A percentile compares a stretch with the other conserved stretches of the same genome.
These are phyloP conservation scores for Pristionchus exspectatus DNA, from an alignment of 2,888 invertebrate species.

Conservation along the genomic window DNA sequence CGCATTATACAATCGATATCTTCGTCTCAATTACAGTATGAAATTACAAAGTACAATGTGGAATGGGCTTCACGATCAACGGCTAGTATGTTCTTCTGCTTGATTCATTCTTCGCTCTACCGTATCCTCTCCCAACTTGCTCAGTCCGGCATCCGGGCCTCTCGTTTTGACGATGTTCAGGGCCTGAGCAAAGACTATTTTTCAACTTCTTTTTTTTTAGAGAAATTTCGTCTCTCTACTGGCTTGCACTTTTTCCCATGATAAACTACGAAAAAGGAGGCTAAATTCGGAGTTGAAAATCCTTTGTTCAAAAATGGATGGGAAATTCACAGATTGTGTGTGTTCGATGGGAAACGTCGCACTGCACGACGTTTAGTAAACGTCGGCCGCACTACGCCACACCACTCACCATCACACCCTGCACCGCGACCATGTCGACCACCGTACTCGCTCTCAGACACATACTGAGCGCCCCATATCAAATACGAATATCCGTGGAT, in stretches of 20 bases:
- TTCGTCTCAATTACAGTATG: too few species aligned
- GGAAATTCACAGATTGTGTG: background rate
- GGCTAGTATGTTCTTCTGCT: too few species aligned
- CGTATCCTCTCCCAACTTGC: constrained; percentile 40
- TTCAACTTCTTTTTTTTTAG: too few species aligned
- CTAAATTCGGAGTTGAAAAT: background rate
- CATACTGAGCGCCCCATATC: too few species aligned
- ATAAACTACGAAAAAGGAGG: background rate
- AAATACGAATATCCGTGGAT: too few species aligned
- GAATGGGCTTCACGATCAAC: too few species aligned
- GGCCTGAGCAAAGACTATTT: background rate
- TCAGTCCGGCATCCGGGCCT: constrained; percentile 26
- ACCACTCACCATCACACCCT: constrained; percentile 57
- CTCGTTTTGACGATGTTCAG: constrained; percentile 3
- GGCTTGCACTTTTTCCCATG: too few species aligned
- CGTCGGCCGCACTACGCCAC: constrained; percentile 12
- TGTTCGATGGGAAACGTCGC: constrained; percentile 3
- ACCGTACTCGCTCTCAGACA: too few species aligned
- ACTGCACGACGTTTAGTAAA: background rate
- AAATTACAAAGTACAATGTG: too few species aligned
- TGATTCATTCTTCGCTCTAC: background rate
- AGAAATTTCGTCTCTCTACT: too few species aligned
- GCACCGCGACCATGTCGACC: constrained; percentile 63
- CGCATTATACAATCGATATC: too few species aligned
- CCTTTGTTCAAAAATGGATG: background rate